These are phyloP conservation scores for Dendronephthya gigantea DNA, from an alignment of 64 coral and sea anemone species.

Conservation along the genomic window DNA sequence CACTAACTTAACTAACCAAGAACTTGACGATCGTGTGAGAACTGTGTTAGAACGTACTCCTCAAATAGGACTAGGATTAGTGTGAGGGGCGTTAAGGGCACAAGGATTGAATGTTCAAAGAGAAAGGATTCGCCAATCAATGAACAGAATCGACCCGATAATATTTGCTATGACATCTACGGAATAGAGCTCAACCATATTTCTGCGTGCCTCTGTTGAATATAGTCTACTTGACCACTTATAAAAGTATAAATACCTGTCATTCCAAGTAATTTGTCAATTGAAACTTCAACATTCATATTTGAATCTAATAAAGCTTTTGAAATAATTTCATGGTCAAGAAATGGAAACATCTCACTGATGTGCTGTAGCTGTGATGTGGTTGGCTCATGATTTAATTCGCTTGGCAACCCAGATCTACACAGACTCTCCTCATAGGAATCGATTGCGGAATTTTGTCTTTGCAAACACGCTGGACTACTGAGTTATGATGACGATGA, in stretches of 20 bases:
- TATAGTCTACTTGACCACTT: too few species aligned
- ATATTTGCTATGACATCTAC: too few species aligned
- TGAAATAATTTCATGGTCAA: background rate
- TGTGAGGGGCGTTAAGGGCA: background rate
- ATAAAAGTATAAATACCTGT: background rate
- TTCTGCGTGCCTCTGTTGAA: too few species aligned
- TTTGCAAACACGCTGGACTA: background rate
- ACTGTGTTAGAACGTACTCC: background rate
- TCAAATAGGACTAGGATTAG: background rate
- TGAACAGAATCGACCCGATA: slow-evolving; percentile 14
- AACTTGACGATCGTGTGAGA: background rate
- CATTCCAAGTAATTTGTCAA: background rate
- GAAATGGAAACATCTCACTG: background rate
- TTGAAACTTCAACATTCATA: background rate
- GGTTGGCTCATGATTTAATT: background rate
- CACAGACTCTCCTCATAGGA: background rate
- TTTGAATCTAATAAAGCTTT: background rate
- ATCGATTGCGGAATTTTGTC: background rate
- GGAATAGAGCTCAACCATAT: too few species aligned
- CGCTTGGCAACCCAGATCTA: background rate
- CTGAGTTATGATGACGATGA: background rate
- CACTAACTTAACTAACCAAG: background rate
- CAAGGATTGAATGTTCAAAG: background rate
- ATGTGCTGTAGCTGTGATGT: background rate
- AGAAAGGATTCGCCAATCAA: slow-evolving; percentile 2